Conservation (phyloP, 2,113 vertebrate species). For the Plecotus auritus region DNA sequence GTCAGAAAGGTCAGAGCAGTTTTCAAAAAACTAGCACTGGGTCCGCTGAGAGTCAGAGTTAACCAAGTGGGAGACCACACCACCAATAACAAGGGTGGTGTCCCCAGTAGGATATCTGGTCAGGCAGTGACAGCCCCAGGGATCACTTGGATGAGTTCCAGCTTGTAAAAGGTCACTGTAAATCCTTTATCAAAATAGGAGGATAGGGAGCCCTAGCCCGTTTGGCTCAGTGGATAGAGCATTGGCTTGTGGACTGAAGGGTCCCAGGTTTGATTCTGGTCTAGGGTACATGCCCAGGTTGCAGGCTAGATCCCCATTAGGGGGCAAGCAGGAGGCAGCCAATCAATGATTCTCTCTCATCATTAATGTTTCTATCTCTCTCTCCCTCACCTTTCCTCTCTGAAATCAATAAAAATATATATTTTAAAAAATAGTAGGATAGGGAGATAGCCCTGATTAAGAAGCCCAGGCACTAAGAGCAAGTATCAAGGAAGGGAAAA, state of each 20-base stretch:
- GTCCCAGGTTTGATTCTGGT: too few species aligned
- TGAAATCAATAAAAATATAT: too few species aligned
- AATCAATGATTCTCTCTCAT: too few species aligned
- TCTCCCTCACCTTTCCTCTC: too few species aligned
- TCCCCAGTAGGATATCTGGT: background rate
- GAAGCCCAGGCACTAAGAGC: background rate
- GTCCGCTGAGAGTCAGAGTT: background rate
- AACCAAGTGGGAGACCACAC: background rate
- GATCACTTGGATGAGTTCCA: background rate
- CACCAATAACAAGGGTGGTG: background rate
- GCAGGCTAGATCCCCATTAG: too few species aligned
- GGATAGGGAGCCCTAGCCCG: background rate
- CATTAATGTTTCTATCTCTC: too few species aligned
- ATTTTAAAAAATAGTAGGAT: background rate
- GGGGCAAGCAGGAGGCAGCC: too few species aligned
- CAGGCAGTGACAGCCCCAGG: background rate
- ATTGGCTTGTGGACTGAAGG: too few species aligned
- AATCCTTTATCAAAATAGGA: background rate
- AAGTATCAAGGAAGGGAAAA: background rate
- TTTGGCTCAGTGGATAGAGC: too few species aligned
- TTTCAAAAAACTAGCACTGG: accelerated
- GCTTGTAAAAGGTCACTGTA: background rate
- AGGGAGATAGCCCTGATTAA: background rate
- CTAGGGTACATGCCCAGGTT: too few species aligned
- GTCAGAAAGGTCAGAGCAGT: background rate